A percentile compares a stretch with the other conserved stretches of the same genome.
These are phyloP conservation scores for Platichthys flesus DNA, from an alignment of 2,113 vertebrate genomes.

Conservation along the genomic window DNA sequence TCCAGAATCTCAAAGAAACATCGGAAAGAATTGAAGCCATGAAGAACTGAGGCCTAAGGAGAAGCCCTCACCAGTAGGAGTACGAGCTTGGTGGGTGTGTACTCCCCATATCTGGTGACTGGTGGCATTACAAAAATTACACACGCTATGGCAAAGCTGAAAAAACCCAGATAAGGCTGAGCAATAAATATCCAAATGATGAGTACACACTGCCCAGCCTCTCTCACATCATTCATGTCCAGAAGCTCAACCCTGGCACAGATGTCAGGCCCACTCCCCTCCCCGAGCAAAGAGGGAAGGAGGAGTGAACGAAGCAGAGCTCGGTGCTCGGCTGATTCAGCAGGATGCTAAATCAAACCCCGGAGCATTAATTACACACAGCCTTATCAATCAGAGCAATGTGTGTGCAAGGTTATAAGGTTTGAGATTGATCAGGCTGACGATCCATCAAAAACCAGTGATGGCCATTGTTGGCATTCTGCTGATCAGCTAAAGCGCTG, in stretches of 20 bases:
- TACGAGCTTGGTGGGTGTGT: background rate
- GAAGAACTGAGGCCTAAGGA: background rate
- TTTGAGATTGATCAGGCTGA: slow-evolving; percentile 70
- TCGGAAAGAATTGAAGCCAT: background rate
- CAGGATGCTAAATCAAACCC: slow-evolving; percentile 78
- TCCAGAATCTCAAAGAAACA: too few species aligned
- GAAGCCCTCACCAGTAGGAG: background rate
- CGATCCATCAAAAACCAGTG: slow-evolving; percentile 76
- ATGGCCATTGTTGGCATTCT: slow-evolving; percentile 75
- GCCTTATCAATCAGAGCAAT: slow-evolving; percentile 77
- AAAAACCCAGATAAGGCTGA: slow-evolving; percentile 22
- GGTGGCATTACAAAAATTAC: slow-evolving; percentile 19
- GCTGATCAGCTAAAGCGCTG: slow-evolving; percentile 78
- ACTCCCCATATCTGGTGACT: slow-evolving; percentile 21
- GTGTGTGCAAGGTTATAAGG: slow-evolving; percentile 59
- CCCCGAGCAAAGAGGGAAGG: slow-evolving; percentile 5
- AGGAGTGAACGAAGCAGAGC: slow-evolving; percentile 6
- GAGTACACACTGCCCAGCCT: slow-evolving; percentile 64
- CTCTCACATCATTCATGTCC: slow-evolving; percentile 53
- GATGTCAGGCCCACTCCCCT: slow-evolving; percentile 41
- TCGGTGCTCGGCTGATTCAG: slow-evolving; percentile 77
- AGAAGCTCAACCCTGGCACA: slow-evolving; percentile 46
- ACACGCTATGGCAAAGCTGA: slow-evolving; percentile 30
- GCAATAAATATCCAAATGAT: slow-evolving; percentile 63
- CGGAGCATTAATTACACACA: slow-evolving; percentile 75